Evolutionary conservation across 2,797 vertebrate genomes (phyloP), one percentile per base, ranked within the genome.

Genomic region (Passerculus sandwichensis): DNA sequence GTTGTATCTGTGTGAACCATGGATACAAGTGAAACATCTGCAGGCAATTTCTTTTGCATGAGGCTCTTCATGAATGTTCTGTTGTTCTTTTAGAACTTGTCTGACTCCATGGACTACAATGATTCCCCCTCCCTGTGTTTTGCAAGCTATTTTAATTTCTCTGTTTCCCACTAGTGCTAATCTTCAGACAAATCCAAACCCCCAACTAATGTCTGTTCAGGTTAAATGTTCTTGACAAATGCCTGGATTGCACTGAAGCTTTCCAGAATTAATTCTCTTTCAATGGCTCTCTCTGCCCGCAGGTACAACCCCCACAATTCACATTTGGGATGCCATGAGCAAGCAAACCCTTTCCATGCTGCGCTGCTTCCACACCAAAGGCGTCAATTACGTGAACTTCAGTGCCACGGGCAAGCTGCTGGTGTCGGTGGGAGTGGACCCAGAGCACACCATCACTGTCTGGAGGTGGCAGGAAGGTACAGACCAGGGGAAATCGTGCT

Each of bases 391-490:
- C 1, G 94, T 99, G 42, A 99, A 98, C 98, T 99, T 99, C 97
- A 99, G 99, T 2, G 99, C 99, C 18, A 99, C 99, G 0, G 99
- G 99, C 15, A 99, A 99, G 89, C 98, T 99, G 36, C 98, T 99
- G 92, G 98, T 99, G 48, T 99, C 99, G 0, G 98, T 99, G 51
- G 99, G 99, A 22, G 98, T 99, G 45, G 99, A 99, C 90, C 98
- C 98, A 0, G 99, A 99, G 54, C 99, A 99, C 89, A 99, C 98
- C 62, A 99, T 99, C 97, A 99, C 99, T 0, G 98, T 99, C 74
- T 99, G 99, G 99, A 98, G 99, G 75, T 99, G 99, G 99, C 99
- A 99, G 72, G 99, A 99, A 98, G 99, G 99, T 99, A 97, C 60
- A 38, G 13, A 75, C 15, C 65, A 4, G 8, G 60, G 38, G 16